Evolutionary conservation across 2,797 vertebrate species (phyloP).

Genomic region (Coccyzus lansbergi): DNA sequence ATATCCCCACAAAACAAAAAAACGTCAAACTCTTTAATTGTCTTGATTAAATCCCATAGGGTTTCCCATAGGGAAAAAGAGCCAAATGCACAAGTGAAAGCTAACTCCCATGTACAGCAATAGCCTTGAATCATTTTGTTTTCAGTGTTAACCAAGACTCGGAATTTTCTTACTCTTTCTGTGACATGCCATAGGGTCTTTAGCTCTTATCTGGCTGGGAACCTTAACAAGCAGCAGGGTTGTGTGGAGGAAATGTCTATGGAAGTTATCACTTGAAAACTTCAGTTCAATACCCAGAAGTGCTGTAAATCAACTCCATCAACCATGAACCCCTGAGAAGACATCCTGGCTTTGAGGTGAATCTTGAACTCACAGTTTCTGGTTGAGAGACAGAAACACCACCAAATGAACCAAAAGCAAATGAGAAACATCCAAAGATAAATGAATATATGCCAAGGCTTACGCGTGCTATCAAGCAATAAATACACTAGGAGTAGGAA

Average conservation of each 20-base stretch:
- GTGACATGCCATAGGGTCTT: not conserved
- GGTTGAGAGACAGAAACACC: not conserved
- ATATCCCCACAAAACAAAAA: not conserved
- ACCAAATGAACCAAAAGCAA: constrained; percentile 23
- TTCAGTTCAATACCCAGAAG: not conserved
- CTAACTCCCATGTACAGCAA: not conserved
- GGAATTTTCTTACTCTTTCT: not conserved
- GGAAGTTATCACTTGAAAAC: not conserved
- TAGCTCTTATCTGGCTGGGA: not conserved
- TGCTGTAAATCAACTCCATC: not conserved
- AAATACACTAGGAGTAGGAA: constrained; percentile 38
- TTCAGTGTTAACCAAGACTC: not conserved
- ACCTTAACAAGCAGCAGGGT: not conserved
- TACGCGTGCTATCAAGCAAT: constrained; percentile 68
- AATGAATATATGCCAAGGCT: constrained; percentile 34
- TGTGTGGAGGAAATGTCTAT: not conserved
- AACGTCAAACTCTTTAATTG: not conserved
- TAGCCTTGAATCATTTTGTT: not conserved
- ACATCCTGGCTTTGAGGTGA: not conserved
- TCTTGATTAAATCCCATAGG: not conserved
- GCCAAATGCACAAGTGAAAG: not conserved
- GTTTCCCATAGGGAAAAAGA: not conserved
- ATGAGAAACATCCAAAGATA: constrained; percentile 17
- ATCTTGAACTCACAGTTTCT: not conserved
- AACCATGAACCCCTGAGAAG: not conserved